Percentiles rank a stretch among this genome's conserved stretches.
Conservation (phyloP, 2,888 invertebrate species). For the Lepidochrysops patricia region DNA sequence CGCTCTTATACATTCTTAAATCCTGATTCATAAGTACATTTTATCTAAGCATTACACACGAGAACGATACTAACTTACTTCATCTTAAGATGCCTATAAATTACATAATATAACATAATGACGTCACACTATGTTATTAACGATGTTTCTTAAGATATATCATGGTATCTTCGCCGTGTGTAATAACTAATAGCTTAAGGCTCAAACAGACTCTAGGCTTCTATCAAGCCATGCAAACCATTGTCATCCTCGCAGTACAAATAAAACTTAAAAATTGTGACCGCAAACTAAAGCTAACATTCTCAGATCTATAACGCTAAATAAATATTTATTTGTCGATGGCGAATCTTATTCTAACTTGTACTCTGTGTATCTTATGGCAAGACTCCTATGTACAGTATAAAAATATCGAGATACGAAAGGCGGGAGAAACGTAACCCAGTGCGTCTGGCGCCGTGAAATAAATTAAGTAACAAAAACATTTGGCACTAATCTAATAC, state of each 20-base stretch:
- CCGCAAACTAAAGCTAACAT: background rate
- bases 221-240: background rate
- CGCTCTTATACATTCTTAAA: background rate
- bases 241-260: background rate
- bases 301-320: slow-evolving; percentile 7
- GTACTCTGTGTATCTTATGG: slow-evolving; percentile 44
- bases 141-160: no score
- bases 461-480: slow-evolving; percentile 66
- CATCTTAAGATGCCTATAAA: no score
- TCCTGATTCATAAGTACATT: background rate
- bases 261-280: background rate
- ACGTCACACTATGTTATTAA: no score
- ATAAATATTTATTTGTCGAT: slow-evolving; percentile 44
- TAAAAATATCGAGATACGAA: background rate
- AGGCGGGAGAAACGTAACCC: slow-evolving; percentile 8
- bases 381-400: slow-evolving; percentile 12
- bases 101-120: no score
- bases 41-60: no score
- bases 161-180: no score
- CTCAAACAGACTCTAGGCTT: background rate
- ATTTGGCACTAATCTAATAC: slow-evolving; percentile 68
- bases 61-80: no score
- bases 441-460: slow-evolving; percentile 21
- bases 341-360: slow-evolving; percentile 52
- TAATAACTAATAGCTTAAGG: no score